phyloP scores from a whole-genome alignment of 2,113 vertebrate genomes.

The Semnopithecus entellus region DNA sequence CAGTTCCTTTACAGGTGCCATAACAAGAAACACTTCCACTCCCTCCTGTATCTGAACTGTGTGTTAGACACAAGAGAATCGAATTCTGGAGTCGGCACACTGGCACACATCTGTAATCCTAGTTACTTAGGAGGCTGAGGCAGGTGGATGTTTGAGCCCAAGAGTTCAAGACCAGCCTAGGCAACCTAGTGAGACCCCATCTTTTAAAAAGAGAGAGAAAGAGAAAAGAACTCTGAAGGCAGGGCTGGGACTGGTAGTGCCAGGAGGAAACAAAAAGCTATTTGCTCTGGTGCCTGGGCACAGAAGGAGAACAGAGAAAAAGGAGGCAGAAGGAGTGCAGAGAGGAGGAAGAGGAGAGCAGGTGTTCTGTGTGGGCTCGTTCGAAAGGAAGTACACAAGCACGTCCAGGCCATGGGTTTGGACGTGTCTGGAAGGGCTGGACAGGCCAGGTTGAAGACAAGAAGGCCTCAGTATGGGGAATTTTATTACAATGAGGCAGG shows the following conservation, averaged over 20 bases:
- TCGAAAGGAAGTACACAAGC: background rate
- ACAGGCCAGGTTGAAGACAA: background rate
- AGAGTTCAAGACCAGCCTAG: too few relatives aligned
- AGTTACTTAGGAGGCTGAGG: too few relatives aligned
- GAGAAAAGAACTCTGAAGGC: background rate
- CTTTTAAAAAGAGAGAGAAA: too few relatives aligned
- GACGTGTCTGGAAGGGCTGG: background rate
- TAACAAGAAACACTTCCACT: background rate
- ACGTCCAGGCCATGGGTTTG: background rate
- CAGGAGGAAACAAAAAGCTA: background rate
- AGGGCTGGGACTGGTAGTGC: background rate
- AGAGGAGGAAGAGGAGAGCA: too few relatives aligned
- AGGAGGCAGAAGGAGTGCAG: background rate
- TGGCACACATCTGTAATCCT: too few relatives aligned
- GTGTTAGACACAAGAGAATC: background rate
- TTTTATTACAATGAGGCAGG: background rate
- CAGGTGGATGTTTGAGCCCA: too few relatives aligned
- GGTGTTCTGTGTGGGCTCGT: background rate
- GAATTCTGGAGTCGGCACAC: background rate
- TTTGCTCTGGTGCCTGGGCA: too few relatives aligned
- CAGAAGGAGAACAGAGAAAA: background rate
- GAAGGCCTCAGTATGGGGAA: background rate
- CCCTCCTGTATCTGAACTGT: background rate
- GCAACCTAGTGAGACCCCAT: too few relatives aligned
- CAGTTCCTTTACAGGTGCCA: background rate